Evolutionary conservation across 1,140 invertebrate species (phyloP).

Genomic region (Euura lappo): DNA sequence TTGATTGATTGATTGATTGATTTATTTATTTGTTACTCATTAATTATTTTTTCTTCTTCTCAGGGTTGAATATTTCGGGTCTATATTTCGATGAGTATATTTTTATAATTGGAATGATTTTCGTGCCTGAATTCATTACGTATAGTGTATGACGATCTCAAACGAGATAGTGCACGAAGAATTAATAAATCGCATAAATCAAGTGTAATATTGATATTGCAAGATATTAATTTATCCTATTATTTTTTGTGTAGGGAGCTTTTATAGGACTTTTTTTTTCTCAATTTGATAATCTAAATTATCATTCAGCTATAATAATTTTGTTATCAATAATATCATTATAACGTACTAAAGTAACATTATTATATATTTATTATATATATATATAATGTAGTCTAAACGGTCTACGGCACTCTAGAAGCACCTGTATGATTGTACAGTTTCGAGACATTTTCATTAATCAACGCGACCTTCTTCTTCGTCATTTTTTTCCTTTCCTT

Average conservation of each 20-base stretch:
- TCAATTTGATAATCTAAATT: not conserved
- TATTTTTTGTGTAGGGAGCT: not conserved
- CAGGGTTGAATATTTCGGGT: no score
- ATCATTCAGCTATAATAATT: not conserved
- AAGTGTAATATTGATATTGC: not conserved
- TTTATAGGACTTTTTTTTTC: no score
- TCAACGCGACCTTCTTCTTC: no score
- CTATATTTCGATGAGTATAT: no score
- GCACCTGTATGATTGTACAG: conserved; percentile 13
- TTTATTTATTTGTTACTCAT: no score
- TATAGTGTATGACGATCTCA: not conserved
- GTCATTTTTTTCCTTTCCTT: no score
- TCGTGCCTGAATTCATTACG: not conserved
- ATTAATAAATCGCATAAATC: conserved; percentile 1
- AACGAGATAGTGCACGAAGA: not conserved
- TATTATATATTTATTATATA: not conserved
- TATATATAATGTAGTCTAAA: conserved; percentile 4
- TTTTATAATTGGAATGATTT: no score
- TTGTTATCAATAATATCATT: not conserved
- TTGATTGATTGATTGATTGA: no score
- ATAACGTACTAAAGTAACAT: not conserved
- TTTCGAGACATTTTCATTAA: conserved; percentile 17
- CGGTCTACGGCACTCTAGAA: not conserved
- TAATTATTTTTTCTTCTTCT: no score
- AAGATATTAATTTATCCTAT: not conserved